phyloP scores from a whole-genome alignment of 2,888 invertebrate species.

The Pyralis farinalis region DNA sequence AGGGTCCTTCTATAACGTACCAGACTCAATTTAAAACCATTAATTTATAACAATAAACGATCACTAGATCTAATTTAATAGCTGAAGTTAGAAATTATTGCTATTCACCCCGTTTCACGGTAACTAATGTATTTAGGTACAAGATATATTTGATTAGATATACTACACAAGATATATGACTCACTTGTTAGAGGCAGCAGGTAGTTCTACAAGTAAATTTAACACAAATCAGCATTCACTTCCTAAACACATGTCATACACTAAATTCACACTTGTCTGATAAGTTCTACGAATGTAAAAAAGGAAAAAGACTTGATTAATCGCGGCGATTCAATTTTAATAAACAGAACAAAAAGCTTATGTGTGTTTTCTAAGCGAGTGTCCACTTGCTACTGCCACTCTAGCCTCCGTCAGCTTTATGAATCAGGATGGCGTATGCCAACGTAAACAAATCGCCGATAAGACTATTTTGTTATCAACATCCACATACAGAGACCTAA shows the following conservation, averaged over 20 bases:
- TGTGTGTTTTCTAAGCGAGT: constrained; percentile 18
- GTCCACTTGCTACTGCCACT: constrained; percentile 12
- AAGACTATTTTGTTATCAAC: constrained; percentile 47
- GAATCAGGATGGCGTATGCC: constrained; percentile 4
- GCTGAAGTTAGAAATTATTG: too few relatives aligned
- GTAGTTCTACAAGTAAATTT: not conserved
- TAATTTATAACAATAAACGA: too few relatives aligned
- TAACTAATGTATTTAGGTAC: too few relatives aligned
- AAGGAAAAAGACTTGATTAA: not conserved
- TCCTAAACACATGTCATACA: not conserved
- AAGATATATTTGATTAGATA: too few relatives aligned
- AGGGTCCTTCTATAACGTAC: too few relatives aligned
- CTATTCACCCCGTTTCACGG: too few relatives aligned
- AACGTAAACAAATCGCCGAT: constrained; percentile 26
- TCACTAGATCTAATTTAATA: too few relatives aligned
- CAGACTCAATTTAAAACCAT: too few relatives aligned
- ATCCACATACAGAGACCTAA: constrained; percentile 52
- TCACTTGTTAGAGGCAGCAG: not conserved
- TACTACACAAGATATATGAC: too few relatives aligned
- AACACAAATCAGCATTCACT: not conserved
- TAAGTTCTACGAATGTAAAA: too few relatives aligned
- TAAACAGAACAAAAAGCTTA: not conserved
- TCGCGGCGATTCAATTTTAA: not conserved
- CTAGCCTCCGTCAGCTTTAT: not conserved
- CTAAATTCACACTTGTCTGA: too few relatives aligned